These are phyloP conservation scores for Passer montanus DNA, from an alignment of 2,113 vertebrate genomes.

Conservation along the genomic window DNA sequence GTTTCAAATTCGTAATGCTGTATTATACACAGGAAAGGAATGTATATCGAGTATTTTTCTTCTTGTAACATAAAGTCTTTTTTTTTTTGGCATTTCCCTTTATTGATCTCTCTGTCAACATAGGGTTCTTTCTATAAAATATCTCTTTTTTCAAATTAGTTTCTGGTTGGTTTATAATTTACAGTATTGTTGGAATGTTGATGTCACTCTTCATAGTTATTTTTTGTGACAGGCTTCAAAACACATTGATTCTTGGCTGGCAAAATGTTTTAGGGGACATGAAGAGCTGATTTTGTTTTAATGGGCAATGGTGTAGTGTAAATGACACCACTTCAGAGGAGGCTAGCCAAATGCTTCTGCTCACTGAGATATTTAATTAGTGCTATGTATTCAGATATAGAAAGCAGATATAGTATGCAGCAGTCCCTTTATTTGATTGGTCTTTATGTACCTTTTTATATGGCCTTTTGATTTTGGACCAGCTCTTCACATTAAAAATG, in stretches of 20 bases:
- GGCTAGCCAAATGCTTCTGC: neutral
- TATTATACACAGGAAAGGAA: neutral
- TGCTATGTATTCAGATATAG: neutral
- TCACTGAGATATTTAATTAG: neutral
- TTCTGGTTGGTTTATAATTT: neutral
- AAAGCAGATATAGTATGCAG: neutral
- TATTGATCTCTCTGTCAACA: neutral
- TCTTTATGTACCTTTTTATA: neutral
- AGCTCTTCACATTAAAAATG: neutral
- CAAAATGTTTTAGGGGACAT: neutral
- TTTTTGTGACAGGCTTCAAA: neutral
- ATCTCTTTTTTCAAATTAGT: neutral
- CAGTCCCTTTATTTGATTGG: neutral
- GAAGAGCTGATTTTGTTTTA: neutral
- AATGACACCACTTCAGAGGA: neutral
- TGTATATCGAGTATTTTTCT: neutral
- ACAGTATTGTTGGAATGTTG: neutral
- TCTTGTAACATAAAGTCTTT: neutral
- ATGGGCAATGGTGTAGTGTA: neutral
- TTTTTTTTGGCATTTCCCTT: neutral
- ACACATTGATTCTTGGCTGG: neutral
- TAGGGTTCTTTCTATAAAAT: neutral
- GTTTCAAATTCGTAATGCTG: neutral
- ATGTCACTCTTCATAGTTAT: neutral
- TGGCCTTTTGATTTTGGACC: neutral